These are phyloP conservation scores for Thamnophis elegans DNA, from an alignment of 2,797 vertebrate species.

Conservation along the genomic window DNA sequence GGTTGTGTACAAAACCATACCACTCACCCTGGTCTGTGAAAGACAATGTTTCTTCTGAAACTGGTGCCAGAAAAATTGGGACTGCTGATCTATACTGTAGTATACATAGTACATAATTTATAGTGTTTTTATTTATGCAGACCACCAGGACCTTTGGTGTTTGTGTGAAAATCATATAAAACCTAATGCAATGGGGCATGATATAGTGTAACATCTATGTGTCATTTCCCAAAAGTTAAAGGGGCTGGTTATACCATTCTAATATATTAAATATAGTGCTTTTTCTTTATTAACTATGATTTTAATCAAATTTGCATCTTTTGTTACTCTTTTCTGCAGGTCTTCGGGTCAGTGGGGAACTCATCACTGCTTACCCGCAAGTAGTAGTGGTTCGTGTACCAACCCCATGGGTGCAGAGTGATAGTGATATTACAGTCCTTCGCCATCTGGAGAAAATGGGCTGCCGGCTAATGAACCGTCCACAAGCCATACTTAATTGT, in stretches of 20 bases:
- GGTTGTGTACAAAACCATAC: neutral
- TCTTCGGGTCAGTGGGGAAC: slow-evolving; percentile 77
- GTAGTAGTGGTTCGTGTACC: slow-evolving; percentile 82
- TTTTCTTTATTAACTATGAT: neutral
- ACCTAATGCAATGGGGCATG: neutral
- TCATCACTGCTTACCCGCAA: slow-evolving; percentile 77
- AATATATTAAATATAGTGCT: neutral
- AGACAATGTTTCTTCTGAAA: neutral
- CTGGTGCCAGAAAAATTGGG: neutral
- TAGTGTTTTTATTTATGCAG: neutral
- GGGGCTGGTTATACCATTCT: neutral
- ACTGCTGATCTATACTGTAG: neutral
- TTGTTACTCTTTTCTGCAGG: slow-evolving; percentile 61
- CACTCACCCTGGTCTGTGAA: too few relatives aligned
- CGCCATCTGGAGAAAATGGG: slow-evolving; percentile 82
- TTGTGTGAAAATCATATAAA: neutral
- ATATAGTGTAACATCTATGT: neutral
- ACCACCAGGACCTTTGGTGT: neutral
- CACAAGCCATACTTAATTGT: slow-evolving; percentile 80
- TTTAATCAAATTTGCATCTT: slow-evolving; percentile 16
- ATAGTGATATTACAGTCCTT: slow-evolving; percentile 80
- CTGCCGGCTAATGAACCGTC: slow-evolving; percentile 78
- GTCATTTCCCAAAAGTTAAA: neutral
- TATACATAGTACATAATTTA: neutral
- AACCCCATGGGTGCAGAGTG: slow-evolving; percentile 81